A percentile compares a stretch with the other conserved stretches of the same genome.
These are phyloP conservation scores for Drosophila paracracens DNA, from an alignment of 2,888 invertebrate species.

Conservation along the genomic window DNA sequence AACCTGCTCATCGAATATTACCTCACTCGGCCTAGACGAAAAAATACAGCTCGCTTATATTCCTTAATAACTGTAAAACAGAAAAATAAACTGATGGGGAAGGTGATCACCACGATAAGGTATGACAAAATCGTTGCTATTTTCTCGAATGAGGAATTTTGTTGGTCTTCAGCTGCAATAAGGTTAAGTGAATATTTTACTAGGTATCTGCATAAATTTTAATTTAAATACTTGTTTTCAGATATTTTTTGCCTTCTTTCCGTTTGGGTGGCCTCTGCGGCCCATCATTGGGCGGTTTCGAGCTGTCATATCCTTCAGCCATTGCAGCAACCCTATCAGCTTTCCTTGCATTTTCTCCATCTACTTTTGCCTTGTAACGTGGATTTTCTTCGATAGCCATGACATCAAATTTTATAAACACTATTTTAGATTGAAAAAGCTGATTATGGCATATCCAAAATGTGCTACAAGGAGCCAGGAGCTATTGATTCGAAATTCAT, in stretches of 20 bases:
- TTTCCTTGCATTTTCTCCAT: background rate
- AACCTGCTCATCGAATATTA: slow-evolving; percentile 11
- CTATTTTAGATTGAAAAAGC: background rate
- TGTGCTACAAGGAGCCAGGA: background rate
- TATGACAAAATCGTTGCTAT: slow-evolving; percentile 25
- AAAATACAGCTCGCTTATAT: slow-evolving; percentile 87
- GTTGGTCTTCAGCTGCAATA: slow-evolving; percentile 45
- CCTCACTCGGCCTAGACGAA: slow-evolving; percentile 86
- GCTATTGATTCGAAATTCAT: background rate
- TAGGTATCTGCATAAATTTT: accelerated
- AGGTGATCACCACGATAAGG: slow-evolving; percentile 54
- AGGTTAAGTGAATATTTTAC: no score
- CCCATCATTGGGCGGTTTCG: background rate
- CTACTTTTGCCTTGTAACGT: background rate
- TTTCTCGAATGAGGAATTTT: slow-evolving; percentile 38
- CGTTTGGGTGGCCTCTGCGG: background rate
- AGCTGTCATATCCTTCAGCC: background rate
- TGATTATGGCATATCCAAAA: background rate
- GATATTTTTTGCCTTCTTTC: slow-evolving; percentile 34
- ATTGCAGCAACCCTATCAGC: background rate
- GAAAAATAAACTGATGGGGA: slow-evolving; percentile 74
- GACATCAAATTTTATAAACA: slow-evolving; percentile 15
- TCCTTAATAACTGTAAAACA: slow-evolving; percentile 85
- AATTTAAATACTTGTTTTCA: slow-evolving; percentile 48
- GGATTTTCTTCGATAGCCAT: slow-evolving; percentile 2